Evolutionary conservation across 2,797 vertebrate species (phyloP).

Genomic region (Streptopelia turtur): DNA sequence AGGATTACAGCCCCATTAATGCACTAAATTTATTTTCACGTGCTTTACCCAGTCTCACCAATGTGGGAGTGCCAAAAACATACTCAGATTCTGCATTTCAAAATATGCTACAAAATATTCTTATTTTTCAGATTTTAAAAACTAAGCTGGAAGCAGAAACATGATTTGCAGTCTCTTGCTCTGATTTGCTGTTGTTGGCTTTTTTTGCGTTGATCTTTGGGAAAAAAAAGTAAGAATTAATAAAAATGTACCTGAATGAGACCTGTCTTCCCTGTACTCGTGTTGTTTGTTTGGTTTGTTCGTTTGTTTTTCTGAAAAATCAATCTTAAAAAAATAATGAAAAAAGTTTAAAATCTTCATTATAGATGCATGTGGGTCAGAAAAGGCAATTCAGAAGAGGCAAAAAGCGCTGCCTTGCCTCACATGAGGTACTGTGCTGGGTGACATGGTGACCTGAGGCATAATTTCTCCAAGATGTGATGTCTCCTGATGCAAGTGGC

Average conservation of each 20-base stretch:
- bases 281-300: neutral
- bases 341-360: neutral
- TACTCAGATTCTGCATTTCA: neutral
- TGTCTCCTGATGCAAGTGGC: neutral
- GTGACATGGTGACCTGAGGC: neutral
- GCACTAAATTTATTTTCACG: neutral
- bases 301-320: neutral
- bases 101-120: neutral
- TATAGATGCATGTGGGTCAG: neutral
- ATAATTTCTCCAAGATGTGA: neutral
- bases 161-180: neutral
- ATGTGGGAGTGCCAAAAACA: neutral
- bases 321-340: neutral
- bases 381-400: neutral
- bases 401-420: neutral
- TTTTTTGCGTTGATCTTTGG: neutral
- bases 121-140: slow-evolving; percentile 22
- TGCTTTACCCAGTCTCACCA: neutral
- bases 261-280: neutral
- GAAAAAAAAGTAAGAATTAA: neutral
- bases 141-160: neutral
- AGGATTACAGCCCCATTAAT: neutral
- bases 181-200: slow-evolving; percentile 5
- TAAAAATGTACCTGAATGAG: neutral
- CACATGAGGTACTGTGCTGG: neutral